Base-by-base conservation (phyloP, 2,113 vertebrate genomes). In the Pachyramphus minor region DNA sequence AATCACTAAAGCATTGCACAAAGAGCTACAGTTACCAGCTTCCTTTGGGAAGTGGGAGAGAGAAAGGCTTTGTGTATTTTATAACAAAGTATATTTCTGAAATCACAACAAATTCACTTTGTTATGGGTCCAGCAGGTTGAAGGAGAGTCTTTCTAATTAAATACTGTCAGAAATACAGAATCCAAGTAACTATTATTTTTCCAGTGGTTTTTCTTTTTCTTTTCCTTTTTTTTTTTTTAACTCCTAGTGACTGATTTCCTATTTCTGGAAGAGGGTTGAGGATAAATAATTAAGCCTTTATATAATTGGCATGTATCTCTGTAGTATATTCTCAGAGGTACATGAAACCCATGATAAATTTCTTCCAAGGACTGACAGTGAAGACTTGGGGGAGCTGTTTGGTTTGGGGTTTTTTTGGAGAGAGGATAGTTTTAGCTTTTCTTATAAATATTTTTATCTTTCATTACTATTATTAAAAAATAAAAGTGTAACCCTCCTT, bases 191-290 rank as follows among this genome's bases (percentile, higher is more conserved):
- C 9, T 22, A 5, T 28, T 45, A 21, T 12, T 92, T 77, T 73
- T 45, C 11, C 19, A 30, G 11, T 12, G 6, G 4, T 79, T 31
- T 30, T 33, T n/a, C 2, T 53, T 93, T 95, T 52, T 24, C 4
- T 14, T 52, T 22, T 41, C 35, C 24, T 55, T n/a, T 41, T 31
- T 15, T 30, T 30, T 41, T 27, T 31, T 8, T 4, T 0, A 0
- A 5, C 7, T 28, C 12, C 3, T 35, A 37, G 4, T 86, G 2
- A 25, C 19, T 50, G 8, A 0, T 77, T 90, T 80, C 8, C 49
- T 73, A 21, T 64, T 90, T 90, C 41, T 62, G 41, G 28, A 90
- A 67, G 30, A 73, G 3, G 2, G n/a, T 11, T 31, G 23, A 77
- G 3, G 28, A 66, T 62, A 84, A 94, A 63, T 89, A 87, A 71